phyloP scores from a whole-genome alignment of 1,140 invertebrate genomes.

The Drosophila suzukii region DNA sequence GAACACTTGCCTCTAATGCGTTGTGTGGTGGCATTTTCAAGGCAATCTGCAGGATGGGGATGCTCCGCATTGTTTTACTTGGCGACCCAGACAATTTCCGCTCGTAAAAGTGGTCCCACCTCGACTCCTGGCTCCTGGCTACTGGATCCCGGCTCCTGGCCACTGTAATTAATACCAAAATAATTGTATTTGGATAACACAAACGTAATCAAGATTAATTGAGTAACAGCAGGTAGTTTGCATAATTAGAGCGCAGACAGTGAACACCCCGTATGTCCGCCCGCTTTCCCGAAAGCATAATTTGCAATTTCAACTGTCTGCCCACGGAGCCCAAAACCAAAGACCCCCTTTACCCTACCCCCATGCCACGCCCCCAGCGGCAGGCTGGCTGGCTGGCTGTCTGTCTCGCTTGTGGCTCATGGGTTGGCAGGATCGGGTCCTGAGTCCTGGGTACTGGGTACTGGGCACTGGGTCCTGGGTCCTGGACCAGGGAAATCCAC shows the following conservation, averaged over 20 bases:
- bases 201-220: conserved; percentile 83
- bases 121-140: conserved; percentile 4
- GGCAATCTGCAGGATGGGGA: conserved; percentile 11
- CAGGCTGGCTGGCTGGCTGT: conserved; percentile 9
- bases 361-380: conserved; percentile 8
- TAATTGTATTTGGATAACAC: conserved; percentile 83
- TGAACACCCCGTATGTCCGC: conserved; percentile 1
- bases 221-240: conserved; percentile 83
- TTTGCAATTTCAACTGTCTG: conserved; percentile 85
- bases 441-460: not conserved
- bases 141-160: conserved; percentile 16
- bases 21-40: conserved; percentile 1
- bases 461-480: not conserved
- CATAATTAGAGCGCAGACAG: conserved; percentile 71
- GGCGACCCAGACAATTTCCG: conserved; percentile 44
- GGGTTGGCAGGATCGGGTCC: conserved; percentile 19
- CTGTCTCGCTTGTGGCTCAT: conserved; percentile 14
- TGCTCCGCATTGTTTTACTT: conserved; percentile 16
- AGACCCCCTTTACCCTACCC: not conserved
- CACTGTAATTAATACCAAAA: conserved; percentile 82
- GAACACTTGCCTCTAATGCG: conserved; percentile 28
- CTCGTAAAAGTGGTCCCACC: conserved; percentile 46
- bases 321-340: not conserved
- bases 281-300: conserved; percentile 60
- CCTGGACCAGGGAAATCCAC: not conserved